phyloP scores from a whole-genome alignment of 2,888 invertebrate genomes.

The Drosophila leonis region DNA sequence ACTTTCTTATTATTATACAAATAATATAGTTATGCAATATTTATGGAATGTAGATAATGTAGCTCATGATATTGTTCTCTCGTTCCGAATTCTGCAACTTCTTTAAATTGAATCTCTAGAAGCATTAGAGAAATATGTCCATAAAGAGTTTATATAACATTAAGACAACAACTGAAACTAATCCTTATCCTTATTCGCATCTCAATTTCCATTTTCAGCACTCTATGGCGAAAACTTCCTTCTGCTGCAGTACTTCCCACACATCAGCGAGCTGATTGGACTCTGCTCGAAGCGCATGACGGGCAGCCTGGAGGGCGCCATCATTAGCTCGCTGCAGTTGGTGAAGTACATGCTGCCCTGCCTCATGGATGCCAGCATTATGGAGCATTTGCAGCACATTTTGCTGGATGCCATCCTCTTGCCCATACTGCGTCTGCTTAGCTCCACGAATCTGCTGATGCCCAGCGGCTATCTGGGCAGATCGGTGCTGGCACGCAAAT shows the following conservation, averaged over 20 bases:
- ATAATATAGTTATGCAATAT: background rate
- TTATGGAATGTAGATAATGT: background rate
- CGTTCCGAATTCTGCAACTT: background rate
- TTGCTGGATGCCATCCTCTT: conserved; percentile 93
- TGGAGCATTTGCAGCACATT: conserved; percentile 94
- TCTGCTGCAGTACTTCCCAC: conserved; percentile 95
- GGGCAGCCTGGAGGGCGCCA: conserved; percentile 93
- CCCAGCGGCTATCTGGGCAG: conserved; percentile 93
- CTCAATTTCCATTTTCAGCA: conserved; percentile 32
- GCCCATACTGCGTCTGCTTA: conserved; percentile 92
- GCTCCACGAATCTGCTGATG: conserved; percentile 92
- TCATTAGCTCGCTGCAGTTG: conserved; percentile 93
- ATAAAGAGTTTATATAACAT: background rate
- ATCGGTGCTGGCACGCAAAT: conserved; percentile 91
- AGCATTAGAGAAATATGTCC: background rate
- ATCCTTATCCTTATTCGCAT: background rate
- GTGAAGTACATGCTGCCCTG: conserved; percentile 92
- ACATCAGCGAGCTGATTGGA: conserved; percentile 93
- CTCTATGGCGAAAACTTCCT: conserved; percentile 87
- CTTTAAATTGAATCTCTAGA: background rate
- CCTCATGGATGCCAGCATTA: conserved; percentile 92
- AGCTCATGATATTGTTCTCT: background rate
- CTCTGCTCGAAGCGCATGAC: conserved; percentile 93
- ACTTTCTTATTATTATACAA: background rate
- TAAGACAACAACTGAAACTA: background rate